phyloP scores from a whole-genome alignment of 1,140 invertebrate genomes.

The Aphelenchoides fujianensis region DNA sequence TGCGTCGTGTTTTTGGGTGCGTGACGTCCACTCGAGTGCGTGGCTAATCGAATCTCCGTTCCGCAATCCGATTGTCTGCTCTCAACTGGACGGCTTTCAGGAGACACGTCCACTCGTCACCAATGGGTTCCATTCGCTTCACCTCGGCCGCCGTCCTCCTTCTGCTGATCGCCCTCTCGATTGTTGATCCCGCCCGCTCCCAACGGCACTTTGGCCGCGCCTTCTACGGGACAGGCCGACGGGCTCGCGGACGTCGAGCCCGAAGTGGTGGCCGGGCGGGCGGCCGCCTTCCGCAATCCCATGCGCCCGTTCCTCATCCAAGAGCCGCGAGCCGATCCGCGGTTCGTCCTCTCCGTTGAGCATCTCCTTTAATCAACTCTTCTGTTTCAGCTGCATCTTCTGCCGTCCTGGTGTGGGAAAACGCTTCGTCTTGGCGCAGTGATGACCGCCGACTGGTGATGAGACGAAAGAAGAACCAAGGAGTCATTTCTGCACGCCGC shows the following conservation, averaged over 20 bases:
- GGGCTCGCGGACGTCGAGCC: background rate
- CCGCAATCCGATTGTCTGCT: background rate
- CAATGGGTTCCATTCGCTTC: background rate
- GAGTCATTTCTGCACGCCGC: too few species aligned
- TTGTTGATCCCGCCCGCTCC: background rate
- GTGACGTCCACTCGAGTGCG: background rate
- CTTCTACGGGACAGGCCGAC: too few species aligned
- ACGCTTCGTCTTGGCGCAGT: background rate
- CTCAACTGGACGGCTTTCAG: background rate
- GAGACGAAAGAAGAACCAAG: too few species aligned
- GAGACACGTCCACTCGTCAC: too few species aligned
- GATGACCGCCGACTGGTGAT: too few species aligned
- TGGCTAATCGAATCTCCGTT: too few species aligned
- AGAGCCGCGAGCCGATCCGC: background rate
- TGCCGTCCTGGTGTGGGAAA: background rate
- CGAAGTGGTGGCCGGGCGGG: background rate
- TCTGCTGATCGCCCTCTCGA: background rate
- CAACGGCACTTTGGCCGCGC: background rate
- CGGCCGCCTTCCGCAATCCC: background rate
- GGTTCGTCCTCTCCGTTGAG: background rate
- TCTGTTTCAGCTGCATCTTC: background rate
- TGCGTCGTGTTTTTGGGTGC: background rate
- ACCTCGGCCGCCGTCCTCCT: background rate
- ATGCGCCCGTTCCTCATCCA: background rate
- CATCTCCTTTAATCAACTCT: background rate